A percentile compares a stretch with the other conserved stretches of the same genome.
These are phyloP conservation scores for Meliscaeva auricollis DNA, from an alignment of 2,888 invertebrate species.

Conservation along the genomic window DNA sequence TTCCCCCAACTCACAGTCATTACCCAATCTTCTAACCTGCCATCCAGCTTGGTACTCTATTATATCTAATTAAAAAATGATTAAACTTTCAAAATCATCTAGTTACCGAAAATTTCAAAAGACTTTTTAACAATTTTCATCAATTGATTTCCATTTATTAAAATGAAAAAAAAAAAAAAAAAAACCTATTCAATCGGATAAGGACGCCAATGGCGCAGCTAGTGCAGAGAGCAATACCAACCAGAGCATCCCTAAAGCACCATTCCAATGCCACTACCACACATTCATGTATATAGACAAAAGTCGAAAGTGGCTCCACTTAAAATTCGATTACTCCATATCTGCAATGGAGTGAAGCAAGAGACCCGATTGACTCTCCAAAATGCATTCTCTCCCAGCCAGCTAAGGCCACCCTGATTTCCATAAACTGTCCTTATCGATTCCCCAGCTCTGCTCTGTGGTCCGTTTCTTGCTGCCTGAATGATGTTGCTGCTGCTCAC, in stretches of 20 bases:
- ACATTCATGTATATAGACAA: slow-evolving; percentile 42
- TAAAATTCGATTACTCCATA: slow-evolving; percentile 73
- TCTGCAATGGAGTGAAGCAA: slow-evolving; percentile 38
- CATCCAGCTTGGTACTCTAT: slow-evolving; percentile 38
- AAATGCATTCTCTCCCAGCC: slow-evolving; percentile 42
- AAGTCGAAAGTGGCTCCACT: slow-evolving; percentile 73
- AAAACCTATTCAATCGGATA: slow-evolving; percentile 53
- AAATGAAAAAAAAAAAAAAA: slow-evolving; percentile 47
- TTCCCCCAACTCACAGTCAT: background rate
- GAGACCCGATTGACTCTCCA: background rate
- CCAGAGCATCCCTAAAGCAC: background rate
- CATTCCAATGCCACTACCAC: slow-evolving; percentile 10
- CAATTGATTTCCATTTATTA: slow-evolving; percentile 69
- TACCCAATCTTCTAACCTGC: background rate
- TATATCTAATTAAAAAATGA: slow-evolving; percentile 56
- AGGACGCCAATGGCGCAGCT: slow-evolving; percentile 33
- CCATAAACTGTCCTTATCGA: slow-evolving; percentile 76
- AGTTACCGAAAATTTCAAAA: slow-evolving; percentile 19
- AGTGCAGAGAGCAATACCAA: background rate
- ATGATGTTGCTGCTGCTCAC: slow-evolving; percentile 17
- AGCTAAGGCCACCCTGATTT: slow-evolving; percentile 67
- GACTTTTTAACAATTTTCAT: slow-evolving; percentile 57
- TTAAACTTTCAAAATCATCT: slow-evolving; percentile 42
- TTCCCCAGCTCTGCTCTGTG: background rate
- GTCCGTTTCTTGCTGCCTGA: slow-evolving; percentile 2